Evolutionary conservation across 2,113 vertebrate species (phyloP).

Genomic region (Micronisus gabar): DNA sequence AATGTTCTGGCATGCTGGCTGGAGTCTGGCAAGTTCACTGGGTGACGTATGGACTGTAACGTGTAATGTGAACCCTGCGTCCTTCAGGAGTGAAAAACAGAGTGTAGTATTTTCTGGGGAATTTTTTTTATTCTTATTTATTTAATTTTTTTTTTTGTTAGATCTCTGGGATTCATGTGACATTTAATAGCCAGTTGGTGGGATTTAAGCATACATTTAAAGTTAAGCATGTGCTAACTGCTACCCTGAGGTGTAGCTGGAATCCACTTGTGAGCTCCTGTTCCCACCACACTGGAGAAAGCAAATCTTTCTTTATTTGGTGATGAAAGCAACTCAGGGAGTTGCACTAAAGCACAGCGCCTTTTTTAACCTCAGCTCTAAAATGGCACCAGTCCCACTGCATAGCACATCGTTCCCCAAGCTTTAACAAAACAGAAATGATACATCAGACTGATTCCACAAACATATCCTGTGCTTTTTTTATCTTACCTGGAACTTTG

Average conservation of each 20-base stretch:
- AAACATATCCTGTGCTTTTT: not conserved
- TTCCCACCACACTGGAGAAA: not conserved
- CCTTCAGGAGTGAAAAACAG: not conserved
- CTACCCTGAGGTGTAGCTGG: not conserved
- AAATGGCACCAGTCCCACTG: accelerated
- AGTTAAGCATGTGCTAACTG: not conserved
- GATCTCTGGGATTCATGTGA: not conserved
- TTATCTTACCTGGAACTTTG: not conserved
- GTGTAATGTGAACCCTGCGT: accelerated
- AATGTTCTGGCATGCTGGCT: not conserved
- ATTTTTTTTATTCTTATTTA: too few species aligned
- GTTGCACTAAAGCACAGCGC: not conserved
- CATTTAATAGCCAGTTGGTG: not conserved
- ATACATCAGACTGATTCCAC: not conserved
- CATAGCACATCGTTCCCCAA: not conserved
- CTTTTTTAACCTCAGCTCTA: not conserved
- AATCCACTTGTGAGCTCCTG: not conserved
- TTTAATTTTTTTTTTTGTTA: not conserved
- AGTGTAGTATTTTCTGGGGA: not conserved
- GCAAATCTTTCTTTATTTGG: not conserved
- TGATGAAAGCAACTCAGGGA: not conserved
- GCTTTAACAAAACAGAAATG: not conserved
- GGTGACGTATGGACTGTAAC: accelerated
- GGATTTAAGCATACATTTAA: not conserved
- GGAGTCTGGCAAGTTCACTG: not conserved